Evolutionary conservation across 2,113 vertebrate species (phyloP).

Genomic region (Chunga burmeisteri): DNA sequence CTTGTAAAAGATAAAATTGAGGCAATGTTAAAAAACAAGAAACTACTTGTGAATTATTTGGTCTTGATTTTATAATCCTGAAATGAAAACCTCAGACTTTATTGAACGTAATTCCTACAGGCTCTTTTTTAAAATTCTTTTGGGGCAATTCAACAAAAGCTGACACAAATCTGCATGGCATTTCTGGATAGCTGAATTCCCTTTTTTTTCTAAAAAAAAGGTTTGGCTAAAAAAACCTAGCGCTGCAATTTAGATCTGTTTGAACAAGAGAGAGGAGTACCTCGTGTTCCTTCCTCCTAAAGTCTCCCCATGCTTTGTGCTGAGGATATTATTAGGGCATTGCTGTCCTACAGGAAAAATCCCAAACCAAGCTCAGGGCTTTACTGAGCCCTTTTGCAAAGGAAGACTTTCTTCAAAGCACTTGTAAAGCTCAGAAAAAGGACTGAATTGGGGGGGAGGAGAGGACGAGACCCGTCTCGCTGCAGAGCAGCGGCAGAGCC

Average conservation of each 20-base stretch:
- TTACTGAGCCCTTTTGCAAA: neutral
- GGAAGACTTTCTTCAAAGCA: neutral
- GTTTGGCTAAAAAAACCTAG: neutral
- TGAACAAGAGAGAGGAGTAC: neutral
- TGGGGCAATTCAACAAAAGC: neutral
- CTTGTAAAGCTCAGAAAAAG: neutral
- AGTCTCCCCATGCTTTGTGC: neutral
- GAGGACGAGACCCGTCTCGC: neutral
- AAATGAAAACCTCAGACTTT: neutral
- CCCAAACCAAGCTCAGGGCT: neutral
- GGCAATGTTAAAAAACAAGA: neutral
- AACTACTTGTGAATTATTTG: neutral
- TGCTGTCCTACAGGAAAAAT: neutral
- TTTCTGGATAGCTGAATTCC: neutral
- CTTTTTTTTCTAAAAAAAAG: neutral
- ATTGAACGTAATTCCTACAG: neutral
- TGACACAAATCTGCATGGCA: neutral
- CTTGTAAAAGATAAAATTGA: neutral
- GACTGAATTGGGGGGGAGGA: neutral
- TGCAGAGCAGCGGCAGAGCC: neutral
- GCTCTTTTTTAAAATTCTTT: neutral
- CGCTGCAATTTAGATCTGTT: neutral
- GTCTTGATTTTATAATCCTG: neutral
- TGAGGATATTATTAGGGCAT: slow-evolving; percentile 19
- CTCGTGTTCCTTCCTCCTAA: neutral